Percentiles rank a stretch among this genome's conserved stretches.
phyloP scores from a whole-genome alignment of 2,888 invertebrate genomes.

The Aphidius colemani region DNA sequence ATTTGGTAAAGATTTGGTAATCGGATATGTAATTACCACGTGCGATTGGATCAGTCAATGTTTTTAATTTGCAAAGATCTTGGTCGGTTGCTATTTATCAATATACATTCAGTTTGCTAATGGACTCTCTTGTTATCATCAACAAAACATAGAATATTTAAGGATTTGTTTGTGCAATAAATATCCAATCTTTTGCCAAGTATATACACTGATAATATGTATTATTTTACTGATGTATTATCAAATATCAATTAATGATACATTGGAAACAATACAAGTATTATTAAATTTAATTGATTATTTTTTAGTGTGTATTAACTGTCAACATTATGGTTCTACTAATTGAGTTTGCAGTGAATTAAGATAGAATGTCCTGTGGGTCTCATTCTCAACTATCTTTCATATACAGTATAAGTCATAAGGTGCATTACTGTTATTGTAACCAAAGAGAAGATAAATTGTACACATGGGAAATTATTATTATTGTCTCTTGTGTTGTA shows the following conservation, averaged over 20 bases:
- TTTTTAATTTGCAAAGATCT: conserved; percentile 13
- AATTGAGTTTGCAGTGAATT: too few relatives aligned
- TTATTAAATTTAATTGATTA: too few relatives aligned
- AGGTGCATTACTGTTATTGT: not conserved
- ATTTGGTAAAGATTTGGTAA: conserved; percentile 20
- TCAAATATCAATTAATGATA: too few relatives aligned
- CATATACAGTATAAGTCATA: not conserved
- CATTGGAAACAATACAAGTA: too few relatives aligned
- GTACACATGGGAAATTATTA: conserved; percentile 38
- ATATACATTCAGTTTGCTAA: conserved; percentile 34
- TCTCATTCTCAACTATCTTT: conserved; percentile 17
- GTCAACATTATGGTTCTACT: too few relatives aligned
- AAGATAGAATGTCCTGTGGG: conserved; percentile 12
- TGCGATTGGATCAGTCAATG: conserved; percentile 34
- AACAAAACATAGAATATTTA: conserved; percentile 33
- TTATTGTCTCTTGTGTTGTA: conserved; percentile 9
- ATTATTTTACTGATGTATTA: too few relatives aligned
- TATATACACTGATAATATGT: too few relatives aligned
- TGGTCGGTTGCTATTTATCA: conserved; percentile 19
- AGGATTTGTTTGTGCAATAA: conserved; percentile 27
- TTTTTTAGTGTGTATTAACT: too few relatives aligned
- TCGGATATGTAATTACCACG: conserved; percentile 30
- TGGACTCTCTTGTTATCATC: conserved; percentile 30
- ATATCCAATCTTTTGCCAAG: too few relatives aligned
- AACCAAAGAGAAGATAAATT: conserved; percentile 26